Evolutionary conservation across 1,140 invertebrate species (phyloP).

Genomic region (Papilio polyxenes): DNA sequence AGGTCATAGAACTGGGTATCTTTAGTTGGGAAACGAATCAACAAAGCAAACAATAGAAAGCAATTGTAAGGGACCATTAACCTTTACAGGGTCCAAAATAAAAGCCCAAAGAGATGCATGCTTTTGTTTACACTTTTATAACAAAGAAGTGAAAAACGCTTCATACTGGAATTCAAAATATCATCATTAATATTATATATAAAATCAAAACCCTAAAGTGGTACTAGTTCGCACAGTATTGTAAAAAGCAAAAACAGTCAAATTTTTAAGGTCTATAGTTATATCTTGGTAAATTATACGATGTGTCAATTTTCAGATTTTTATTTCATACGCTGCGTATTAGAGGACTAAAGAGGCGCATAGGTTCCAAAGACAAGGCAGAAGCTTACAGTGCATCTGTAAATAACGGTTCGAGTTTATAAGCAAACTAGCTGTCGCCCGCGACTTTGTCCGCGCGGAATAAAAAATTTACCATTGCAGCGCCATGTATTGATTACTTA

Average conservation of each 20-base stretch:
- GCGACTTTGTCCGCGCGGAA: too few relatives aligned
- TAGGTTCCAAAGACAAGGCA: conserved; percentile 1
- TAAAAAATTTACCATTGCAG: too few relatives aligned
- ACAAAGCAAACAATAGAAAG: conserved; percentile 9
- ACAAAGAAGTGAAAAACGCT: background rate
- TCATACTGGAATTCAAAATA: background rate
- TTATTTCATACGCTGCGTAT: background rate
- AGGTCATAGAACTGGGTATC: conserved; percentile 5
- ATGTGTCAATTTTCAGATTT: background rate
- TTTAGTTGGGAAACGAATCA: conserved; percentile 11
- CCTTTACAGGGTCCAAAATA: conserved; percentile 4
- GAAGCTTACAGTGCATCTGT: conserved; percentile 16
- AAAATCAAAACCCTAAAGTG: background rate
- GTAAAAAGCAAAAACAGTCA: too few relatives aligned
- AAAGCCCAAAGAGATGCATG: background rate
- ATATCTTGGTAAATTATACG: background rate
- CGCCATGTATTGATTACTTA: too few relatives aligned
- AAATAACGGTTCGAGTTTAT: background rate
- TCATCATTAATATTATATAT: background rate
- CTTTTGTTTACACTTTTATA: background rate
- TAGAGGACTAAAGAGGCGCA: background rate
- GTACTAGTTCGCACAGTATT: too few relatives aligned
- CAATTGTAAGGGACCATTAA: conserved; percentile 5
- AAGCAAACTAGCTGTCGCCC: too few relatives aligned
- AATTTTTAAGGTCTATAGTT: too few relatives aligned